phyloP scores from a whole-genome alignment of 1,140 invertebrate genomes.

The Calycopis cecrops region DNA sequence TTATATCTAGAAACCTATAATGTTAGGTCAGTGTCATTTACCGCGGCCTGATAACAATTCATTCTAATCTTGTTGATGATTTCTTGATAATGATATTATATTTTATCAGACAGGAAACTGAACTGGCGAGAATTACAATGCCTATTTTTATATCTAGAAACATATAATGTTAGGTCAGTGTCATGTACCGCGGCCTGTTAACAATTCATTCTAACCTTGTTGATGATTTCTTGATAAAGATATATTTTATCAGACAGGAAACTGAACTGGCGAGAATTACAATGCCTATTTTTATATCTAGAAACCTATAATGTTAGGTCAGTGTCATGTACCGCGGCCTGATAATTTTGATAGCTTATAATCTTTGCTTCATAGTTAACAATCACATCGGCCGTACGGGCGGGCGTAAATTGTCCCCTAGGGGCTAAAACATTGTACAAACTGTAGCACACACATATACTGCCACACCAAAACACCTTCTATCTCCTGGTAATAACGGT shows the following conservation, averaged over 20 bases:
- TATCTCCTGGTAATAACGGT: background rate
- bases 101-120: no score
- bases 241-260: no score
- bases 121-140: no score
- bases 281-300: background rate
- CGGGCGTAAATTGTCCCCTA: constrained; percentile 61
- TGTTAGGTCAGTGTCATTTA: constrained; percentile 25
- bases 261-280: constrained; percentile 4
- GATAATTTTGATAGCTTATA: constrained; percentile 59
- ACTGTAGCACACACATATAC: constrained; percentile 2
- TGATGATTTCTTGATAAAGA: no score
- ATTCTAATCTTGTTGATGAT: no score
- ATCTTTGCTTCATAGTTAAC: constrained; percentile 60
- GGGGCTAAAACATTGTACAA: constrained; percentile 23
- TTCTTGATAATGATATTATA: no score
- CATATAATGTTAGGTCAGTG: constrained; percentile 16
- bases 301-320: constrained; percentile 16
- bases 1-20: constrained; percentile 6
- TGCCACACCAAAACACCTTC: background rate
- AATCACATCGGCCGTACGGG: constrained; percentile 52
- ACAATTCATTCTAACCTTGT: no score
- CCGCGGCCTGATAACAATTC: constrained; percentile 52
- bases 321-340: constrained; percentile 37
- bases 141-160: background rate
- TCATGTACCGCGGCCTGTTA: constrained; percentile 46